Conservation (phyloP, 2,888 invertebrate genomes). For the Hypena proboscidalis region DNA sequence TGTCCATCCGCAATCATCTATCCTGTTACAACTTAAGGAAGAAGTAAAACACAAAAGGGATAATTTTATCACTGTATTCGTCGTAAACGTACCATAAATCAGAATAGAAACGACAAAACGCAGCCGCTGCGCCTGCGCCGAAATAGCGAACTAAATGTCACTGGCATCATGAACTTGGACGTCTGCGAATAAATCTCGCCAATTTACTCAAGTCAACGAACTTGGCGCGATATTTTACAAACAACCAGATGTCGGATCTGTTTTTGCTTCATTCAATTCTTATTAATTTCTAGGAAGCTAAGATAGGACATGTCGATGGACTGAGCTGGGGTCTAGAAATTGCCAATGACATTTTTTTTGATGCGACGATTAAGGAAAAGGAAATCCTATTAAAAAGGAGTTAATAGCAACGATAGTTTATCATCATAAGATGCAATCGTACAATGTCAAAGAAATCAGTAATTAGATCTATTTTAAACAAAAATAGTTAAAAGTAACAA, state of each 20-base stretch:
- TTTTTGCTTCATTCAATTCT: conserved; percentile 19
- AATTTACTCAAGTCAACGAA: conserved; percentile 63
- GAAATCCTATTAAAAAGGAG: no score
- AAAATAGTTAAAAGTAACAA: no score
- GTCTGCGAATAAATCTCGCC: conserved; percentile 53
- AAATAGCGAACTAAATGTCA: conserved; percentile 76
- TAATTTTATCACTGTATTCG: conserved; percentile 38
- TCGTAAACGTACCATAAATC: conserved; percentile 50
- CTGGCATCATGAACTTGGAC: conserved; percentile 73
- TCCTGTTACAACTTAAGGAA: conserved; percentile 30
- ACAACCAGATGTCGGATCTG: conserved; percentile 51
- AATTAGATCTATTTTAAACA: no score
- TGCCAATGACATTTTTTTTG: no score
- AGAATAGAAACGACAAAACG: conserved; percentile 53
- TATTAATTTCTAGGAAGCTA: conserved; percentile 3
- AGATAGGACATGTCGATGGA: background rate
- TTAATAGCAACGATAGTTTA: no score
- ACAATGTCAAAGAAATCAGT: no score
- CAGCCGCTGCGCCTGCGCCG: conserved; percentile 36
- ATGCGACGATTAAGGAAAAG: no score
- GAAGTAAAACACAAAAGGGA: conserved; percentile 31
- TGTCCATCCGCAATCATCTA: conserved; percentile 9
- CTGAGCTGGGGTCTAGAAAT: background rate
- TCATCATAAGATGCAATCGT: no score
- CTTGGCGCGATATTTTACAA: conserved; percentile 47